Evolutionary conservation across 2,888 invertebrate species (phyloP), one percentile per base, ranked within the genome.

Genomic region (Pyrrhosoma nymphula): DNA sequence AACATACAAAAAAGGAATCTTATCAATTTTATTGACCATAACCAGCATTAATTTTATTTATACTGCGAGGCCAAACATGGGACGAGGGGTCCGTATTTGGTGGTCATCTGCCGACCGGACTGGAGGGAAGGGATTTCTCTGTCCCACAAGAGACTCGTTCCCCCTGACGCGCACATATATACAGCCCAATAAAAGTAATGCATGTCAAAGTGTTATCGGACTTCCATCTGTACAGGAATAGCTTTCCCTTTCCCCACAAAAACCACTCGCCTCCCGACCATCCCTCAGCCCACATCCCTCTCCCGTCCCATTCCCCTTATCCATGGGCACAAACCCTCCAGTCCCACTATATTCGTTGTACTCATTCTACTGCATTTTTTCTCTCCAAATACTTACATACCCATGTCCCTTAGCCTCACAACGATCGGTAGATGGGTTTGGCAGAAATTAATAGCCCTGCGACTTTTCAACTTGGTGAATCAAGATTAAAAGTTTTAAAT

Each of bases 21-120:
- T 93, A 93, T 93, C 93, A 75, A 47, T 93, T 93, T 93, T 93
- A 93, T 93, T 93, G 93, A 18, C 60, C 75, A 47, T 63, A 60
- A 47, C 39, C 8, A 35, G 93, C 63, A 75, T 93, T 93, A 69
- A 47, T 93, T 69, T 93, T 69, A 93, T 69, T 93, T 93, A 69
- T 69, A 93, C 93, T 47, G 93, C 69, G 39, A 55, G 39, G 75
- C 69, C 56, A 39, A 69, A 93, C 93, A 93, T 47, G 93, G 60
- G 90, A 91, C 20, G 90, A 23, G 47, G 18, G 47, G 63, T 8
- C 39, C 93, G 47, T 75, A 47, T 93, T 69, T n/a, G n/a, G 69
- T 16, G 93, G 93, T 93, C 75, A 75, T 93, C 82, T 93, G 75
- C 93, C 82, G 35, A 82, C 82, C 82, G 82, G 35, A 35, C 35